Conservation (phyloP, 2,888 invertebrate genomes). For the Morpho helenor region DNA sequence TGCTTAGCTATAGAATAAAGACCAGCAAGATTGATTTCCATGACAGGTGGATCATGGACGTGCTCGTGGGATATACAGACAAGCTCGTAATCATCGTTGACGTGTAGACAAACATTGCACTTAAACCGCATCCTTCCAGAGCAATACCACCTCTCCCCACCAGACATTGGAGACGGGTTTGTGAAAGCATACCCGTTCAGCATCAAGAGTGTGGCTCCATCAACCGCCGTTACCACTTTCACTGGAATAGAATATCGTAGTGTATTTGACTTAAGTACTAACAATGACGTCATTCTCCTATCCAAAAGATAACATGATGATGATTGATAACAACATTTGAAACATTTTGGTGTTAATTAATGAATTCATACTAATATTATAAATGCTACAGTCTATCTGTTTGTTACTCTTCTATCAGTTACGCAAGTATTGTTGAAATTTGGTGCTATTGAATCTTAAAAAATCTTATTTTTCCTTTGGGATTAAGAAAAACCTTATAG, state of each 20-base stretch:
- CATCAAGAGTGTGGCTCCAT: constrained; percentile 67
- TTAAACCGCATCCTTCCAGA: constrained; percentile 57
- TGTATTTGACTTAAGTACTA: not conserved
- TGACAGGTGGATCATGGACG: constrained; percentile 56
- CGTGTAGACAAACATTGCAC: constrained; percentile 63
- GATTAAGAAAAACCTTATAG: too few species aligned
- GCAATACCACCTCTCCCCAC: constrained; percentile 70
- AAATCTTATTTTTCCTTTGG: too few species aligned
- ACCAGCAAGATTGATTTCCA: constrained; percentile 55
- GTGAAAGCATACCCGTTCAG: constrained; percentile 64
- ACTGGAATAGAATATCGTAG: constrained; percentile 37
- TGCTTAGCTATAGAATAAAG: constrained; percentile 38
- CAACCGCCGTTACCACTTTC: constrained; percentile 63
- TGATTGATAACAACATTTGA: too few species aligned
- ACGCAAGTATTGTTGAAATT: too few species aligned
- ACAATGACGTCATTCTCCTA: too few species aligned
- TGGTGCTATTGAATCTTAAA: too few species aligned
- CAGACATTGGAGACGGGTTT: constrained; percentile 63
- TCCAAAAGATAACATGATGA: too few species aligned
- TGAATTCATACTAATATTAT: too few species aligned
- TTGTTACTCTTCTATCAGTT: too few species aligned
- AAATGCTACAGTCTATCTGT: too few species aligned
- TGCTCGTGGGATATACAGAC: constrained; percentile 64
- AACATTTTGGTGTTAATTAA: too few species aligned
- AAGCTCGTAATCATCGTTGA: constrained; percentile 70